These are phyloP conservation scores for Drosophila picticornis DNA, from an alignment of 2,888 invertebrate species.

Conservation along the genomic window DNA sequence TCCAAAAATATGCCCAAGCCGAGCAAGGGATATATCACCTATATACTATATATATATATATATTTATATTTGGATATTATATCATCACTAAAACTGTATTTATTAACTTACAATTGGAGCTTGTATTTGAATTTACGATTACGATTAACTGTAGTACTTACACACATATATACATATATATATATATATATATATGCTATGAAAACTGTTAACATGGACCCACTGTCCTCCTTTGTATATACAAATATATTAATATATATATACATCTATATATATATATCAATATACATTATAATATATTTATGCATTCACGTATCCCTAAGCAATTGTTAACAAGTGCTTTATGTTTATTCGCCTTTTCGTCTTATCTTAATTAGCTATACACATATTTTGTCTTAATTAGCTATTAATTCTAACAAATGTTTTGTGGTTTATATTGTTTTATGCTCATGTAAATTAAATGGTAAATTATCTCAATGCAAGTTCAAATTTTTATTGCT, in stretches of 20 bases:
- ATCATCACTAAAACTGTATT: conserved; percentile 42
- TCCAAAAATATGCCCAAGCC: conserved; percentile 56
- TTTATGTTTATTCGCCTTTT: conserved; percentile 71
- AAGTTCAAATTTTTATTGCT: neutral
- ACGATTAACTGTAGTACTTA: conserved; percentile 53
- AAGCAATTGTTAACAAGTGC: conserved; percentile 78
- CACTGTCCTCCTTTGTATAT: conserved; percentile 59
- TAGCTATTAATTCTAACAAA: conserved; percentile 52
- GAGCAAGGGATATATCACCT: conserved; percentile 44
- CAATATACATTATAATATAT: conserved; percentile 21
- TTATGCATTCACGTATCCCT: conserved; percentile 55
- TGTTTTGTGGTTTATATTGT: conserved; percentile 31
- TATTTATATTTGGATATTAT: conserved; percentile 32
- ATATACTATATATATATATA: conserved; percentile 26
- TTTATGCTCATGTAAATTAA: conserved; percentile 58
- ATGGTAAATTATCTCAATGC: conserved; percentile 36
- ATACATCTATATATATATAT: conserved; percentile 18
- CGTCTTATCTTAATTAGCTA: conserved; percentile 58
- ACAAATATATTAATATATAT: conserved; percentile 40
- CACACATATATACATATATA: neutral
- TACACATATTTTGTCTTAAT: conserved; percentile 50
- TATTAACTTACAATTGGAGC: conserved; percentile 63
- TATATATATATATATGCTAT: conserved; percentile 30
- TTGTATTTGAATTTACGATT: conserved; percentile 75
- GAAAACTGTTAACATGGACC: conserved; percentile 65